Evolutionary conservation across 2,888 invertebrate genomes (phyloP).

Genomic region (Cryptocephalus primarius): DNA sequence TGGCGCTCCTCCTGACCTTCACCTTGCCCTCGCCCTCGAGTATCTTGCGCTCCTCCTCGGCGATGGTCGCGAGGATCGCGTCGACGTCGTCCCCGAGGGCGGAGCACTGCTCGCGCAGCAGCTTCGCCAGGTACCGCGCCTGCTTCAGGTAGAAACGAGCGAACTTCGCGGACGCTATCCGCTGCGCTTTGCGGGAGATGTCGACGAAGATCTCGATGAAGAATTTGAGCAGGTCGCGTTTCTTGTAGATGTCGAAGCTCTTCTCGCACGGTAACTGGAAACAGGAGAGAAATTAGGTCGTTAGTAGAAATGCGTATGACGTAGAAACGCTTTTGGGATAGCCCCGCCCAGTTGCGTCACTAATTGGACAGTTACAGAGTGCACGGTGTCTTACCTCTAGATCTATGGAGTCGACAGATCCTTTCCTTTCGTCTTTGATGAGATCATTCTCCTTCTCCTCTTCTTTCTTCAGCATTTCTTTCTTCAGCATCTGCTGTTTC

Average conservation of each 20-base stretch:
- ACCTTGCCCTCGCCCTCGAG: neutral
- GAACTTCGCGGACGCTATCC: slow-evolving; percentile 49
- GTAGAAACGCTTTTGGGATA: too few relatives aligned
- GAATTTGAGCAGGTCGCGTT: slow-evolving; percentile 54
- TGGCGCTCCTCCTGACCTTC: neutral
- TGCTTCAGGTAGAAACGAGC: slow-evolving; percentile 61
- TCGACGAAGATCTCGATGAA: slow-evolving; percentile 62
- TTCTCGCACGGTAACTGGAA: slow-evolving; percentile 29
- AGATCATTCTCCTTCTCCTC: slow-evolving; percentile 13
- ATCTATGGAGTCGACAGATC: slow-evolving; percentile 41
- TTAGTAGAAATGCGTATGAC: too few relatives aligned
- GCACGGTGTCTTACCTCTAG: slow-evolving; percentile 46
- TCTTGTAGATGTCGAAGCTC: slow-evolving; percentile 45
- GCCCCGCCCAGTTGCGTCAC: too few relatives aligned
- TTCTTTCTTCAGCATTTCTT: slow-evolving; percentile 6
- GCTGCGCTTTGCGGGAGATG: slow-evolving; percentile 54
- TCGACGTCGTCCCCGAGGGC: slow-evolving; percentile 43
- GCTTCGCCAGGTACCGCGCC: slow-evolving; percentile 51
- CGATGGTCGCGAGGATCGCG: slow-evolving; percentile 45
- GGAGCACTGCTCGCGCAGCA: slow-evolving; percentile 46
- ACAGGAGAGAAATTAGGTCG: too few relatives aligned
- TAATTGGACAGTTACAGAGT: too few relatives aligned
- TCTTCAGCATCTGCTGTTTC: slow-evolving; percentile 10
- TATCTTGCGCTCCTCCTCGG: slow-evolving; percentile 36
- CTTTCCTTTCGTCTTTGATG: slow-evolving; percentile 14